These are phyloP conservation scores for Amblyjoppa proteus DNA, from an alignment of 2,888 invertebrate genomes.

Conservation along the genomic window DNA sequence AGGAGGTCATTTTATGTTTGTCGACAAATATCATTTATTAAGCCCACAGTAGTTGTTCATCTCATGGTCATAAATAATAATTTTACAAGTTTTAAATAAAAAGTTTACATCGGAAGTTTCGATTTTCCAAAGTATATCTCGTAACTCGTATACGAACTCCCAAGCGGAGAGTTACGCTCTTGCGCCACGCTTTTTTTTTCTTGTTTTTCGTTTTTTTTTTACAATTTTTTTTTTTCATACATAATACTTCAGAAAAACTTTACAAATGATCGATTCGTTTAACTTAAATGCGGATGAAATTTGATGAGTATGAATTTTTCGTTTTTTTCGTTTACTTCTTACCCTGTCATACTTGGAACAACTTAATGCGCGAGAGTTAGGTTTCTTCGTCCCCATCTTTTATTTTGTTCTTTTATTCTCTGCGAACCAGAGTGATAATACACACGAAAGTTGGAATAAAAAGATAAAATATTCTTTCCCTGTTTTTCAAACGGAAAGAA, in stretches of 20 bases:
- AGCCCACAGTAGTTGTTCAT: slow-evolving; percentile 78
- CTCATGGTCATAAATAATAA: slow-evolving; percentile 81
- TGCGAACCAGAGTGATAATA: slow-evolving; percentile 10
- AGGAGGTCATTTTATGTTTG: slow-evolving; percentile 27
- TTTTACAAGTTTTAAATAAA: slow-evolving; percentile 78
- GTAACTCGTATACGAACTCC: slow-evolving; percentile 71
- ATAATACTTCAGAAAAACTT: slow-evolving; percentile 81
- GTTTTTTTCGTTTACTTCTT: slow-evolving; percentile 24
- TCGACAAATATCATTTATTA: slow-evolving; percentile 81
- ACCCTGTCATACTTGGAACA: slow-evolving; percentile 68
- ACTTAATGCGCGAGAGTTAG: slow-evolving; percentile 65
- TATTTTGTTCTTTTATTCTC: slow-evolving; percentile 2
- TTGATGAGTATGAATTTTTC: slow-evolving; percentile 72
- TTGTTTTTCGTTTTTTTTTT: slow-evolving; percentile 29
- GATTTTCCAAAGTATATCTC: slow-evolving; percentile 78
- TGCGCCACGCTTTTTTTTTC: slow-evolving; percentile 31
- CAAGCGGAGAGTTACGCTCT: slow-evolving; percentile 15
- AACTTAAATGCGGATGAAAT: slow-evolving; percentile 78
- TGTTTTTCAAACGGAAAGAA: slow-evolving; percentile 6
- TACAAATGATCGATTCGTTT: slow-evolving; percentile 74
- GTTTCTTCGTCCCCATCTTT: slow-evolving; percentile 31
- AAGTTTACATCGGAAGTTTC: slow-evolving; percentile 75
- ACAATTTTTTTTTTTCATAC: slow-evolving; percentile 37
- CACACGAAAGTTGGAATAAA: slow-evolving; percentile 32
- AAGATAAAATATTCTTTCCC: slow-evolving; percentile 8